Conservation (phyloP, 35 echinoderm and acorn worm genomes). For the Acanthaster planci region DNA sequence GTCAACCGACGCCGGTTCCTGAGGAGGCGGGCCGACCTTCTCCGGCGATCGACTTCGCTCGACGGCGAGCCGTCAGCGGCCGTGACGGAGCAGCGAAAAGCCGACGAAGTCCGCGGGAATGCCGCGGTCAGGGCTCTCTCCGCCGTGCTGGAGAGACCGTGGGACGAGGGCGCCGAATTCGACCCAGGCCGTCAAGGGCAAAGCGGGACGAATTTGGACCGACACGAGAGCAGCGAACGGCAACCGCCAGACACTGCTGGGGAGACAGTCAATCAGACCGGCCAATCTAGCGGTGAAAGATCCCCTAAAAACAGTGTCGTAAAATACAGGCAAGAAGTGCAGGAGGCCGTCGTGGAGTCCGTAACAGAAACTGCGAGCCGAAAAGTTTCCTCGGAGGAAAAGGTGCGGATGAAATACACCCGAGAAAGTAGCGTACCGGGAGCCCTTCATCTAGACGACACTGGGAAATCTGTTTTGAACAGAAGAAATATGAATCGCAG, state of each 20-base stretch:
- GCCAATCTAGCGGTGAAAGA: neutral
- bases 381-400: neutral
- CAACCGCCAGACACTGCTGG: neutral
- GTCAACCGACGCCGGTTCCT: neutral
- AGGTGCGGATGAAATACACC: neutral
- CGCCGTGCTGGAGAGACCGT: neutral
- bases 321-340: neutral
- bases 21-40: neutral
- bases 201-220: neutral
- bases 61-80: neutral
- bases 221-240: neutral
- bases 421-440: neutral
- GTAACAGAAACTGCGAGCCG: no score
- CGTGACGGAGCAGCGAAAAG: neutral
- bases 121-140: neutral
- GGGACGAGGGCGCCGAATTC: neutral
- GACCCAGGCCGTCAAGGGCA: neutral
- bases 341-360: neutral
- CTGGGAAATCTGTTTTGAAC: neutral
- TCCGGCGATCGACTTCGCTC: neutral
- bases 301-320: neutral
- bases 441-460: neutral
- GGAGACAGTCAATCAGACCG: neutral
- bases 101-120: neutral
- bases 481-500: neutral